Conservation (phyloP, 2,888 invertebrate genomes). For the Euphydryas editha region DNA sequence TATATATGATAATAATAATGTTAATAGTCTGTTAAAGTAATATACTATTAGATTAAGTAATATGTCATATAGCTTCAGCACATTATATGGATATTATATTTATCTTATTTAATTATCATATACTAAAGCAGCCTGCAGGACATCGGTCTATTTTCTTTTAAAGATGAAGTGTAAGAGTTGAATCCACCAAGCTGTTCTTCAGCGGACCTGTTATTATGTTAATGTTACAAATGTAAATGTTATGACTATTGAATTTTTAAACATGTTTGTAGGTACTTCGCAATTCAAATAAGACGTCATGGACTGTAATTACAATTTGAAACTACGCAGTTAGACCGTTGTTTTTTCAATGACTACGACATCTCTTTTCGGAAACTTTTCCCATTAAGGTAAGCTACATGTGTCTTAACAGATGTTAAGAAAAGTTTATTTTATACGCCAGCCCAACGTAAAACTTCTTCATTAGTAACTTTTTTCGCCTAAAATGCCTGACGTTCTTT, state of each 20-base stretch:
- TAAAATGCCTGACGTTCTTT: not conserved
- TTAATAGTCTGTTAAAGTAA: too few species aligned
- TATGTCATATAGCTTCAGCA: not conserved
- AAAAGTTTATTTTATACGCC: not conserved
- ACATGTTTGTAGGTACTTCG: not conserved
- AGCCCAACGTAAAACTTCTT: not conserved
- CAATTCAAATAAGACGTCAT: not conserved
- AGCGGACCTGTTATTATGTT: too few species aligned
- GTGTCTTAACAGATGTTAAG: not conserved
- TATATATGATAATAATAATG: too few species aligned
- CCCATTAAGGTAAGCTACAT: slow-evolving; percentile 4
- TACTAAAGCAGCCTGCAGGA: too few species aligned
- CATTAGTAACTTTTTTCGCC: not conserved
- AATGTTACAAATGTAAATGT: too few species aligned
- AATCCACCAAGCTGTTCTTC: too few species aligned
- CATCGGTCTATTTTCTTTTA: too few species aligned
- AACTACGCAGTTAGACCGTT: not conserved
- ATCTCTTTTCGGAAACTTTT: slow-evolving; percentile 6
- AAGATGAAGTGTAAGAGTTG: too few species aligned
- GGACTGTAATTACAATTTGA: not conserved
- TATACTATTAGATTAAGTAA: slow-evolving; percentile 4
- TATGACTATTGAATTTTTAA: not conserved
- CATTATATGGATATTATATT: too few species aligned
- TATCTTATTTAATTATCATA: too few species aligned
- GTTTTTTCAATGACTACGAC: slow-evolving; percentile 1